phyloP scores from a whole-genome alignment of 2,888 invertebrate species.

The Cantharis flavilabris region DNA sequence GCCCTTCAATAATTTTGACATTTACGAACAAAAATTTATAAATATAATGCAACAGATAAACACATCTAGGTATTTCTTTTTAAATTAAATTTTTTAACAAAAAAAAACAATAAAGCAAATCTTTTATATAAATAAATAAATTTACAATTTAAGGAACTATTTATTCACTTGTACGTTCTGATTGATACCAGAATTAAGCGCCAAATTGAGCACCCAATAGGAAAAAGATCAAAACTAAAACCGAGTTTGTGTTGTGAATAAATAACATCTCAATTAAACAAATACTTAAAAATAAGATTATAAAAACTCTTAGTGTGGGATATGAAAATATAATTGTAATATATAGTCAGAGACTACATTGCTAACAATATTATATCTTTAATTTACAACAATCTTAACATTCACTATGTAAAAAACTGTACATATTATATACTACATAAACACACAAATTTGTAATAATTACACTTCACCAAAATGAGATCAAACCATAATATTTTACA shows the following conservation, averaged over 20 bases:
- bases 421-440: slow-evolving; percentile 24
- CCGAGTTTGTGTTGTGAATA: neutral
- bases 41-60: neutral
- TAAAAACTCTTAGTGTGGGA: slow-evolving; percentile 31
- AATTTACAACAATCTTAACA: slow-evolving; percentile 47
- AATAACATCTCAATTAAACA: neutral
- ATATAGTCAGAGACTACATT: slow-evolving; percentile 31
- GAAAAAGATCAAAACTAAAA: neutral
- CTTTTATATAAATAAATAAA: neutral
- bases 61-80: neutral
- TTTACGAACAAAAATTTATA: neutral
- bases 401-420: slow-evolving; percentile 31
- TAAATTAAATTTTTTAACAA: neutral
- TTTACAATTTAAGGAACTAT: neutral
- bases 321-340: slow-evolving; percentile 47
- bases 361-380: slow-evolving; percentile 49
- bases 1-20: slow-evolving; percentile 1
- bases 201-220: neutral
- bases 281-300: neutral
- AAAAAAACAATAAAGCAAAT: neutral
- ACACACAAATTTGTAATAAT: neutral
- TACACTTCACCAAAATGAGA: neutral
- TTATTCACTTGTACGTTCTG: neutral
- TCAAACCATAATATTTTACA: neutral
- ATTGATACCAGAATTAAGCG: neutral